A percentile compares a stretch with the other conserved stretches of the same genome.
Conservation (phyloP, 2,797 vertebrate species). For the Pteropus rufus region DNA sequence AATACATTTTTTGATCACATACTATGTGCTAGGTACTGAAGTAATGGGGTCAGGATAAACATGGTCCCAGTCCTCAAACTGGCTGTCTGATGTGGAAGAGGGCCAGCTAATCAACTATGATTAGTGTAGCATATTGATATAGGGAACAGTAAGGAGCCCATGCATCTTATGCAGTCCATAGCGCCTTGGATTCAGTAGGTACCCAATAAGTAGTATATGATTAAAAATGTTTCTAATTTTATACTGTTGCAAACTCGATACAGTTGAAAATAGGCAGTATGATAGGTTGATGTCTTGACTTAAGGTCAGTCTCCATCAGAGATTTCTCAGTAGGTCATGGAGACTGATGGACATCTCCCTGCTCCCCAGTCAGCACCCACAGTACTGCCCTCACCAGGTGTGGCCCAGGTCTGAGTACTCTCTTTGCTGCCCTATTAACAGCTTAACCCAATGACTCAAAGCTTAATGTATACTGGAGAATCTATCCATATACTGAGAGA, state of each 20-base stretch:
- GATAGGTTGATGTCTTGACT: not conserved
- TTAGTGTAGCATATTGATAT: not conserved
- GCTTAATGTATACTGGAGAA: not conserved
- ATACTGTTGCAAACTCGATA: not conserved
- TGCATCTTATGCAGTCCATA: not conserved
- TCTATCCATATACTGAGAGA: not conserved
- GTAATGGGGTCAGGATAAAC: not conserved
- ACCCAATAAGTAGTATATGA: not conserved
- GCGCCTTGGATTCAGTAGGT: not conserved
- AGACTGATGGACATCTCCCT: accelerated
- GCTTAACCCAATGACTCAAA: not conserved
- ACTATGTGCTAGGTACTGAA: not conserved
- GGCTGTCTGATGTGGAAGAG: not conserved
- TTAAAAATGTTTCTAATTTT: not conserved
- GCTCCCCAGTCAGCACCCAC: not conserved
- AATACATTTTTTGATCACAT: not conserved
- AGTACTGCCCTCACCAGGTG: not conserved
- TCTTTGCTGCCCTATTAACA: not conserved
- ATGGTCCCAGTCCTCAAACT: not conserved
- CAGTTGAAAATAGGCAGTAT: not conserved
- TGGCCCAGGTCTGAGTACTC: not conserved
- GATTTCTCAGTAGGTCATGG: not conserved
- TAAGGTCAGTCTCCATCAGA: not conserved
- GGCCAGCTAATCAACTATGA: not conserved
- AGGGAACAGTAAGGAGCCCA: not conserved